Conservation (phyloP, 1,140 invertebrate genomes). For the Campoletis sonorensis region DNA sequence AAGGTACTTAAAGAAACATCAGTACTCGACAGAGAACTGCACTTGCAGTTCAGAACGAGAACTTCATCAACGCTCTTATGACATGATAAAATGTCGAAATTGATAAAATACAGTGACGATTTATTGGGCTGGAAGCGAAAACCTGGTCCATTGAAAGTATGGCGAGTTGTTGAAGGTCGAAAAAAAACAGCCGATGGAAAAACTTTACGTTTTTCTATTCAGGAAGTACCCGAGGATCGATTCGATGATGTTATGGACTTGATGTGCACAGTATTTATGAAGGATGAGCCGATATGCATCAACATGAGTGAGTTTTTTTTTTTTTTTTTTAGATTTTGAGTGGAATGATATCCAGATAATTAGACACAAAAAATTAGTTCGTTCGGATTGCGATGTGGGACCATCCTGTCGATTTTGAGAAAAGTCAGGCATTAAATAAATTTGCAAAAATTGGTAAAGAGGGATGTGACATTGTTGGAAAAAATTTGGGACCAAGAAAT, state of each 20-base stretch:
- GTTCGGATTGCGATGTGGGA: too few species aligned
- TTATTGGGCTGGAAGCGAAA: constrained; percentile 38
- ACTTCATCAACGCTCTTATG: background rate
- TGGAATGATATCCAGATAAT: too few species aligned
- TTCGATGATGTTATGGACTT: constrained; percentile 64
- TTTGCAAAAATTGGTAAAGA: too few species aligned
- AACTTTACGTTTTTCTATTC: constrained; percentile 61
- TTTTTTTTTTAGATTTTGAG: background rate
- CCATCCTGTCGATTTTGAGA: too few species aligned
- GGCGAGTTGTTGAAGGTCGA: background rate
- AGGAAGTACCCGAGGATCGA: constrained; percentile 69
- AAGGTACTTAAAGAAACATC: background rate
- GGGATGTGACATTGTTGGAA: too few species aligned
- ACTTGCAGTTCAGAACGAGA: background rate
- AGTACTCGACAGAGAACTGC: background rate
- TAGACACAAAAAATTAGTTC: too few species aligned
- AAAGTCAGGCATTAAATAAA: too few species aligned
- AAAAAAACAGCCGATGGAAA: constrained; percentile 47
- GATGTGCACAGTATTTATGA: constrained; percentile 64
- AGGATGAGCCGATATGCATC: constrained; percentile 62
- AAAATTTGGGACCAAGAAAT: too few species aligned
- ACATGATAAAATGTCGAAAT: background rate
- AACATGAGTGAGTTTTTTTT: constrained; percentile 51
- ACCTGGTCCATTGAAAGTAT: constrained; percentile 1
- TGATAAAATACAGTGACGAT: background rate